Percentiles rank a stretch among this genome's conserved stretches.
These are phyloP conservation scores for Acipenser transmontanus DNA, from an alignment of 2,797 vertebrate species.

Conservation along the genomic window DNA sequence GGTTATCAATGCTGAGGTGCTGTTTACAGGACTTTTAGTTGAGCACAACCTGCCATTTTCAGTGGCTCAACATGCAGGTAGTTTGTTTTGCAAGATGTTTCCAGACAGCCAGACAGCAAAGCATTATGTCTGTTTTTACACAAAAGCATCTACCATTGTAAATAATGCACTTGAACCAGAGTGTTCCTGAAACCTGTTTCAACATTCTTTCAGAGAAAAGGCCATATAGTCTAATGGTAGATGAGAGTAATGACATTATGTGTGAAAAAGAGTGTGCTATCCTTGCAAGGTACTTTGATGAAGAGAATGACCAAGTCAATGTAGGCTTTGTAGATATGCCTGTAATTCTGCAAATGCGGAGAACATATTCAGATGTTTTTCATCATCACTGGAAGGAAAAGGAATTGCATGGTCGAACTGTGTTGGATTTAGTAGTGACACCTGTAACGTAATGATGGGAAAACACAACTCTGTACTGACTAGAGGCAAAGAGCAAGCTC, in stretches of 20 bases:
- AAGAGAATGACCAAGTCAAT: constrained; percentile 26
- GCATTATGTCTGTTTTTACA: constrained; percentile 23
- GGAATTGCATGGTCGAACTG: constrained; percentile 27
- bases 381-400: constrained; percentile 23
- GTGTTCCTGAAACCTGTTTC: constrained; percentile 23
- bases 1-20: constrained; percentile 26
- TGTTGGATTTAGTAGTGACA: constrained; percentile 27
- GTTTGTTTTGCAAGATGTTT: constrained; percentile 27
- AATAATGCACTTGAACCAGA: constrained; percentile 23
- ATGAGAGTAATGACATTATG: constrained; percentile 24
- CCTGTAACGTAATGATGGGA: constrained; percentile 30
- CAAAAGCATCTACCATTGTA: constrained; percentile 22
- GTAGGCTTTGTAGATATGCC: constrained; percentile 33
- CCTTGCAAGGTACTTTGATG: constrained; percentile 25
- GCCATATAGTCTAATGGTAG: constrained; percentile 18
- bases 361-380: constrained; percentile 28
- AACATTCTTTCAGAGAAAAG: constrained; percentile 21
- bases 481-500: constrained; percentile 31
- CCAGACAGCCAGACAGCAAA: constrained; percentile 25
- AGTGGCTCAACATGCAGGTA: constrained; percentile 25
- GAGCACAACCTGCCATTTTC: constrained; percentile 24
- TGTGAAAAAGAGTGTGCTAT: constrained; percentile 26
- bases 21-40: constrained; percentile 22
- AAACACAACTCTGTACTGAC: constrained; percentile 31
- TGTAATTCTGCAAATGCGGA: constrained; percentile 25